Evolutionary conservation across 2,113 vertebrate genomes (phyloP), one percentile per base, ranked within the genome.

Genomic region (Nothoprocta perdicaria): DNA sequence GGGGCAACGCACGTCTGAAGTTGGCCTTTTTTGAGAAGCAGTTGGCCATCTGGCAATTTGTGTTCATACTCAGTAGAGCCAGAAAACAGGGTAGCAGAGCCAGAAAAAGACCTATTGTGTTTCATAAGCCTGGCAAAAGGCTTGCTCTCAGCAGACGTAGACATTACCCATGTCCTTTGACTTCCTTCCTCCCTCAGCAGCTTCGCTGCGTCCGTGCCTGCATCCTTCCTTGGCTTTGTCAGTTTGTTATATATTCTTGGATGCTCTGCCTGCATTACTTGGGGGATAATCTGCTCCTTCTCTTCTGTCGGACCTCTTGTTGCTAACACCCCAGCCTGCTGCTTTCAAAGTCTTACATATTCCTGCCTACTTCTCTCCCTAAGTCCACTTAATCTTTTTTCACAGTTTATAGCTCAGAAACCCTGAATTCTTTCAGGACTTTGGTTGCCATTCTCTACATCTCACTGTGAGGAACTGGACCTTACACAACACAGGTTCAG

Each of bases 311-410:
- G 52, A 61, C 24, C 41, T 79, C 10, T 4, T 31, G 60, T 76
- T 48, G 4, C 61, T 89, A 91, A 72, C 55, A 87, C 60, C 21
- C 23, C 53, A 68, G 24, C 76, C 33, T 53, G 72, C 19, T 66
- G 62, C 53, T 93, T 94, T 81, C 46, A 81, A 84, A 93, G 67
- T 68, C 38, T 86, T 55, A 62, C 77, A 78, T 87, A 89, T 40
- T 91, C 88, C 63, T 94, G 38, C 38, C 19, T 43, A 43, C 35
- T 38, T 38, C 35, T 38, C 35, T 38, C 69, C 80, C 7, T 89
- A 93, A 96, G 1, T 60, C 72, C 8, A 65, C n/a, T 79, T 94
- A 94, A 96, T 92, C 9, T 2, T 31, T 88, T 69, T 61, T 53
- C 38, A 76, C 45, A 85, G 10, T 84, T 91, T 53, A 57, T 95